A percentile compares a stretch with the other conserved stretches of the same genome.
phyloP scores from a whole-genome alignment of 2,113 vertebrate genomes.

The Pionites leucogaster region DNA sequence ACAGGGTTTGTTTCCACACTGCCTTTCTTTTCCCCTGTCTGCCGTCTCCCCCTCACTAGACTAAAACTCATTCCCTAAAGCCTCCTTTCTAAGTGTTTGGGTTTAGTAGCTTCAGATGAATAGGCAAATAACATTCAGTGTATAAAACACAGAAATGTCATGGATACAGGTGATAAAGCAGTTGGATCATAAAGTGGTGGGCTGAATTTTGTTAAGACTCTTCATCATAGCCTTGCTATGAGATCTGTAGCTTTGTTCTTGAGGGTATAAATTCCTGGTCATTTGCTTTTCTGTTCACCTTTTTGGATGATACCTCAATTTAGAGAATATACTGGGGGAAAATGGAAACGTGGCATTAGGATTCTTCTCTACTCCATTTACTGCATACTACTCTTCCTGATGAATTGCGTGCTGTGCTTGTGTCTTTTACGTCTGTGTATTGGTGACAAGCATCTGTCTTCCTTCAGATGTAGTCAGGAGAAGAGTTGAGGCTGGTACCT shows the following conservation, averaged over 20 bases:
- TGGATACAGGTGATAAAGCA: background rate
- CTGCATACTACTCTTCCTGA: rapidly evolving
- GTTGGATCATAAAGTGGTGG: background rate
- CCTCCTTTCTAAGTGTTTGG: background rate
- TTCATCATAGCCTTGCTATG: background rate
- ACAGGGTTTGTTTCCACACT: background rate
- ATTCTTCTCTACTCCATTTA: background rate
- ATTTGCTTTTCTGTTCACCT: rapidly evolving
- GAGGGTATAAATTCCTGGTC: background rate
- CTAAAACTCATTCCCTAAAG: background rate
- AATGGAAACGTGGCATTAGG: background rate
- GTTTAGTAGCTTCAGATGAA: background rate
- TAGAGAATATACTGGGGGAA: background rate
- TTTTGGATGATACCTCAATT: background rate
- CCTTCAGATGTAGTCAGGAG: background rate
- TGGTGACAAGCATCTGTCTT: background rate
- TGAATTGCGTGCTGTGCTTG: background rate
- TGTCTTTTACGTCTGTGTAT: background rate
- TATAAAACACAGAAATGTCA: background rate
- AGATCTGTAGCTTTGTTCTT: background rate
- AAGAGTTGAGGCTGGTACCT: background rate
- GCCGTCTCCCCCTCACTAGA: rapidly evolving
- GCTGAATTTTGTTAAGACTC: background rate
- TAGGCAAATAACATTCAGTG: background rate
- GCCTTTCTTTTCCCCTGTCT: rapidly evolving